These are phyloP conservation scores for Zeugodacus cucurbitae DNA, from an alignment of 1,140 invertebrate genomes.

Conservation along the genomic window DNA sequence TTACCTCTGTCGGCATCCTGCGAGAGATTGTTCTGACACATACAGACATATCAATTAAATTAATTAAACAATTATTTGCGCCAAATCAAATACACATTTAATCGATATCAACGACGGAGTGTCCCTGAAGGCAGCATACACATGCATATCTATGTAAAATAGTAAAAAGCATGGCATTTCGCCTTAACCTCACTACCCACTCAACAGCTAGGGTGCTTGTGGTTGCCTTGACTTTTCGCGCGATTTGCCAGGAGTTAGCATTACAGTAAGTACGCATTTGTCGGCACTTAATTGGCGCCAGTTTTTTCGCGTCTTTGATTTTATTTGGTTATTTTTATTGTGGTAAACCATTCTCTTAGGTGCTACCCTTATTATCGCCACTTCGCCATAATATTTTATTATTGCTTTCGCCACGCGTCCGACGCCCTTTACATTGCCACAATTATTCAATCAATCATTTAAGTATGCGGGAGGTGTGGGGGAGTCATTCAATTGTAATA, in stretches of 20 bases:
- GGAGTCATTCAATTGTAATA: neutral
- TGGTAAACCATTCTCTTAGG: neutral
- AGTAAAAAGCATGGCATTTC: neutral
- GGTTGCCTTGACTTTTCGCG: neutral
- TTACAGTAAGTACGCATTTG: neutral
- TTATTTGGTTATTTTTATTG: neutral
- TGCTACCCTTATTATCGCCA: neutral
- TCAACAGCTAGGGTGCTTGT: neutral
- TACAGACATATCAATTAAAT: conserved; percentile 12
- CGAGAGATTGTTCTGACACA: neutral
- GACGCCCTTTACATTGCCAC: neutral
- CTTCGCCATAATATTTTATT: neutral
- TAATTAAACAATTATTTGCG: conserved; percentile 3
- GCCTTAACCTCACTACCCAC: neutral
- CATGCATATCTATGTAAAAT: neutral
- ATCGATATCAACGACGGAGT: neutral
- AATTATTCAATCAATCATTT: neutral
- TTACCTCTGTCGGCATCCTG: neutral
- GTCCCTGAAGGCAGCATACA: neutral
- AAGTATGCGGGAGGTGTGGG: neutral
- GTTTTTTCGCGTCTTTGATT: neutral
- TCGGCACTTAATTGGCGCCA: neutral
- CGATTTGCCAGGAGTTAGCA: neutral
- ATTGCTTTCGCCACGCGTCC: neutral
- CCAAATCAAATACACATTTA: neutral